Conservation (phyloP, 2,113 vertebrate genomes). For the Oncorhynchus gorbuscha region DNA sequence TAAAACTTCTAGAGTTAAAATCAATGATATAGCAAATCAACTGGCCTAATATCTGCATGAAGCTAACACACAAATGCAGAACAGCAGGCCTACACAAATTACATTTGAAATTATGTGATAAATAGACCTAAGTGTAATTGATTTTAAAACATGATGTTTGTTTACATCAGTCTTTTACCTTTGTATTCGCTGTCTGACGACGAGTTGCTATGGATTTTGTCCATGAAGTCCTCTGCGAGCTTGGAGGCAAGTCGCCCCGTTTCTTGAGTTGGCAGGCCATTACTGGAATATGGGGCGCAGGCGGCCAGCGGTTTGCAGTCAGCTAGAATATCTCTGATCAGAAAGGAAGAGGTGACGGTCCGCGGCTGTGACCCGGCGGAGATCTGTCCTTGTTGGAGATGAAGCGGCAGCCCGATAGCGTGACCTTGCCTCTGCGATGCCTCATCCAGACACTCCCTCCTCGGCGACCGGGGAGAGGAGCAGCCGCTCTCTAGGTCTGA, state of each 20-base stretch:
- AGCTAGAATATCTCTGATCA: conserved; percentile 96
- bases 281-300: conserved; percentile 95
- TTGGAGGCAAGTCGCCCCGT: conserved; percentile 82
- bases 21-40: too few species aligned
- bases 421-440: conserved; percentile 71
- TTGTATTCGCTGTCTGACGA: conserved; percentile 96
- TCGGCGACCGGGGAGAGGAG: conserved; percentile 88
- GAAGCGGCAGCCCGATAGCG: conserved; percentile 77
- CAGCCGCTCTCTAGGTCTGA: conserved; percentile 91
- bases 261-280: conserved; percentile 86
- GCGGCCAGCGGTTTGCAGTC: conserved; percentile 97
- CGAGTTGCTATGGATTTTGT: conserved; percentile 88
- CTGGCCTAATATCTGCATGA: not conserved
- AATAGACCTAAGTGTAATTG: not conserved
- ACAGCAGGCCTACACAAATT: too few species aligned
- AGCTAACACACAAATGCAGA: not conserved
- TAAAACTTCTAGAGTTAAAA: too few species aligned
- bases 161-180: conserved; percentile 76
- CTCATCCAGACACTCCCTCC: conserved; percentile 87
- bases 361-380: conserved; percentile 90
- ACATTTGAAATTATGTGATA: too few species aligned
- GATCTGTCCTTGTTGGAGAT: conserved; percentile 83
- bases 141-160: not conserved
- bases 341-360: conserved; percentile 96
- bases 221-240: conserved; percentile 88